Percentiles rank a stretch among this genome's conserved stretches.
phyloP scores from a whole-genome alignment of 2,888 invertebrate genomes.

The Callosobruchus maculatus region DNA sequence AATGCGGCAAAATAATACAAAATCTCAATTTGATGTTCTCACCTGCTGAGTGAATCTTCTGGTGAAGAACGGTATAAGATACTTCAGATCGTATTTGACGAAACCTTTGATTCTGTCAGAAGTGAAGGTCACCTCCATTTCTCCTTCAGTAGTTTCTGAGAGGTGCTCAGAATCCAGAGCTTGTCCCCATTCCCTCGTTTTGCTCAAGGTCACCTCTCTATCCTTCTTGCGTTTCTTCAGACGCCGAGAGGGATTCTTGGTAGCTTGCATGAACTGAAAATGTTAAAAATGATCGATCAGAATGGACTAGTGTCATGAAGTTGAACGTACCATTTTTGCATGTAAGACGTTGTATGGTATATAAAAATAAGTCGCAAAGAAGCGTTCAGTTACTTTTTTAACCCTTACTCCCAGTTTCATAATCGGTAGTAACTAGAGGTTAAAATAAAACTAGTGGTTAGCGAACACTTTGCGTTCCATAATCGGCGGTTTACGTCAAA shows the following conservation, averaged over 20 bases:
- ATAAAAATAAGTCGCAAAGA: too few species aligned
- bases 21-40: not conserved
- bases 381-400: too few species aligned
- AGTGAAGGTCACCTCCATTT: slow-evolving; percentile 83
- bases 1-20: too few species aligned
- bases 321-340: too few species aligned
- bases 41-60: slow-evolving; percentile 92
- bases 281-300: too few species aligned
- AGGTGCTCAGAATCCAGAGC: slow-evolving; percentile 91
- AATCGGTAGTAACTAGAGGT: too few species aligned
- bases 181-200: slow-evolving; percentile 97
- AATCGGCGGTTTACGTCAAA: too few species aligned
- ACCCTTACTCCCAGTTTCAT: too few species aligned
- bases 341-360: too few species aligned
- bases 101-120: slow-evolving; percentile 82
- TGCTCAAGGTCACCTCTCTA: slow-evolving; percentile 89
- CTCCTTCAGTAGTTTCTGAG: slow-evolving; percentile 90
- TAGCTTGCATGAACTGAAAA: slow-evolving; percentile 67
- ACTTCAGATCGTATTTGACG: slow-evolving; percentile 86
- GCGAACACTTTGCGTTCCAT: too few species aligned
- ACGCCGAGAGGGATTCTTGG: slow-evolving; percentile 55
- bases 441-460: too few species aligned
- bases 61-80: slow-evolving; percentile 94
- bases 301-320: too few species aligned
- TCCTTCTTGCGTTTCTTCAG: slow-evolving; percentile 53